phyloP scores from a whole-genome alignment of 1,140 invertebrate species.

The Heterodera schachtii region DNA sequence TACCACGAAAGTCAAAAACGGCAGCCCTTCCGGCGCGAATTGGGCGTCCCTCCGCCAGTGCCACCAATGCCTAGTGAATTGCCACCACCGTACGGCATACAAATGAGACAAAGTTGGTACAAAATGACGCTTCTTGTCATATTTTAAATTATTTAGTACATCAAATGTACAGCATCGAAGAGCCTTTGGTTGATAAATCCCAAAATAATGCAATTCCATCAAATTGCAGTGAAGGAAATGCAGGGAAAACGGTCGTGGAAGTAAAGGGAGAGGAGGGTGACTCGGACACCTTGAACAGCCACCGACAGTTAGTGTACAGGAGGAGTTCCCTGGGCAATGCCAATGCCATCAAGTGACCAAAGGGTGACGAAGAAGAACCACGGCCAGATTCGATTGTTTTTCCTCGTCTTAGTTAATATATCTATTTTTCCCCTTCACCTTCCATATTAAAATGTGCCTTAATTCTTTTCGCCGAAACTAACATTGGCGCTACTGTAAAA shows the following conservation, averaged over 20 bases:
- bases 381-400: no score
- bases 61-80: background rate
- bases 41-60: background rate
- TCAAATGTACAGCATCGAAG: conserved; percentile 27
- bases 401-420: no score
- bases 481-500: no score
- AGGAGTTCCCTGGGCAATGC: conserved; percentile 24
- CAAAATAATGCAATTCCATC: background rate
- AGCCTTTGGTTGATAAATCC: background rate
- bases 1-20: conserved; percentile 17
- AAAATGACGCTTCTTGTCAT: background rate
- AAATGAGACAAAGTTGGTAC: conserved; percentile 26
- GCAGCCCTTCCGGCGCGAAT: conserved; percentile 10
- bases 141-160: conserved; percentile 20
- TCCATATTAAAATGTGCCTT: no score
- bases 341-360: conserved; percentile 16
- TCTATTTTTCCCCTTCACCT: no score
- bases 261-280: conserved; percentile 25
- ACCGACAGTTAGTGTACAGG: conserved; percentile 23
- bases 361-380: background rate
- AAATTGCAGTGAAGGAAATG: background rate
- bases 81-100: conserved; percentile 4
- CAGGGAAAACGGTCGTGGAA: conserved; percentile 17
- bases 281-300: conserved; percentile 23
- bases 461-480: no score